Percentiles rank a stretch among this genome's conserved stretches.
Evolutionary conservation across 37 sponge, comb jelly and placozoan species (phyloP).

Genomic region (Halisarca cf. caerulea): DNA sequence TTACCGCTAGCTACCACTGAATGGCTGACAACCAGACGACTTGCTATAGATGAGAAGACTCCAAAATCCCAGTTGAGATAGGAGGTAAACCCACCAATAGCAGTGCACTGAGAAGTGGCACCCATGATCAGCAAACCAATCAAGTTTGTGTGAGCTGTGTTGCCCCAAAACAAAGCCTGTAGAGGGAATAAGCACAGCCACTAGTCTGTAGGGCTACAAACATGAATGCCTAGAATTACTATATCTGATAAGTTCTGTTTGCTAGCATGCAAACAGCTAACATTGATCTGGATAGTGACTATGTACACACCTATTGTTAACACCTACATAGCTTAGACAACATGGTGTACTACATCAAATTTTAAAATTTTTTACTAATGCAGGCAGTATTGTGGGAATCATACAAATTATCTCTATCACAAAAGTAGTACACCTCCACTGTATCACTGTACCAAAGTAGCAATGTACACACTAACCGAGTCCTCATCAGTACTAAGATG

Average conservation of each 20-base stretch:
- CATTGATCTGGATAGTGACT: not conserved
- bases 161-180: slow-evolving; percentile 77
- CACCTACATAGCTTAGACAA: no score
- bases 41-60: slow-evolving; percentile 76
- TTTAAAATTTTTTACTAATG: no score
- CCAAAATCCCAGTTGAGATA: slow-evolving; percentile 77
- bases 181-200: not conserved
- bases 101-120: slow-evolving; percentile 59
- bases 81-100: slow-evolving; percentile 67
- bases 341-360: no score
- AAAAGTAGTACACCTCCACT: no score
- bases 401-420: no score
- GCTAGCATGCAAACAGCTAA: not conserved
- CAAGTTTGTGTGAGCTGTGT: slow-evolving; percentile 77
- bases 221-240: not conserved
- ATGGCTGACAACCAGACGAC: slow-evolving; percentile 54
- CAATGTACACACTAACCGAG: not conserved
- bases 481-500: not conserved
- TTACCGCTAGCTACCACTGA: slow-evolving; percentile 68
- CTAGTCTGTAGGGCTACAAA: no score
- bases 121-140: slow-evolving; percentile 69
- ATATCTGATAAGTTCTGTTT: no score
- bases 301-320: not conserved
- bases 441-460: no score
- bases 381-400: no score